Evolutionary conservation across 1,140 invertebrate species (phyloP), one percentile per base, ranked within the genome.

Genomic region (Cydia splendana): DNA sequence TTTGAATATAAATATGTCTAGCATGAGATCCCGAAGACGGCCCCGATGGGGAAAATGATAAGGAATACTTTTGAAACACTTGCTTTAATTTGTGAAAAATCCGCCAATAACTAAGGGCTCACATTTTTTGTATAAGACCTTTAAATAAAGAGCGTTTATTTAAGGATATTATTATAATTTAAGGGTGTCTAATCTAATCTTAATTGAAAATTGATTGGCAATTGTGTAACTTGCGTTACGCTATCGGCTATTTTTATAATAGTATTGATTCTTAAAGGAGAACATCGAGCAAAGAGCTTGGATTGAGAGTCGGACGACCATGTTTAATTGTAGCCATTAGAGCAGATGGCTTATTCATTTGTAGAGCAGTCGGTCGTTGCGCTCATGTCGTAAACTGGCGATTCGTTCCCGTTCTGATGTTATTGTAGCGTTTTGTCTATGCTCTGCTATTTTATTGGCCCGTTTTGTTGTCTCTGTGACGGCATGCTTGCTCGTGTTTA

Each of bases 391-490:
- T 92, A 93, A 93, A 93, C 90, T 89, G 87, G 90, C 87, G 86
- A 92, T 93, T 91, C 90, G 91, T 93, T 93, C 89, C 88, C 86
- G 89, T 92, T 90, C 89, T 89, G 90, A 91, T 91, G 90, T 93
- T 93, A 93, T 92, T 93, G 91, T 92, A 92, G 87, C 90, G 84
- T 92, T 93, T 92, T 93, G 91, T 93, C 91, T 93, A 92, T 92
- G 91, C 88, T 89, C 87, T 80, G 82, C 89, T 81, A 89, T 92
- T 93, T 93, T 93, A 93, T 92, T 90, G 89, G 79, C 78, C 82
- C 88, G 81, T 89, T 93, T 89, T 88, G 90, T 93, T 91, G 89
- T 92, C 85, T 88, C 84, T 86, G 83, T 84, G 85, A 86, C 77
- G 74, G 75, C 81, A 75, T 75, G 75, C 76, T 78, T 77, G 77